Conservation (phyloP, 2,113 vertebrate genomes). For the Clarias macrocephalus region DNA sequence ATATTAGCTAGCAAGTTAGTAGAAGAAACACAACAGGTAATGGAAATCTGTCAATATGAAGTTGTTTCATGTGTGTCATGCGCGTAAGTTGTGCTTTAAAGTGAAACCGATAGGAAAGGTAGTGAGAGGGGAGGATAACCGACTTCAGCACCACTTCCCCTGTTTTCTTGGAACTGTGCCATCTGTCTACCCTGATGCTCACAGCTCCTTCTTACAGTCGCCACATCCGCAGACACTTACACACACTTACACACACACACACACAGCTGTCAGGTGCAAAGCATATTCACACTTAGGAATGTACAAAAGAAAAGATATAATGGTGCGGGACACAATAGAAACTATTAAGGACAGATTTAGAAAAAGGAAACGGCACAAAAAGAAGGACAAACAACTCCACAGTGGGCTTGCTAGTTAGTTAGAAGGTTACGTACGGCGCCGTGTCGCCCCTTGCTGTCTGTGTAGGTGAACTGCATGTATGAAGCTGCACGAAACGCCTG, state of each 20-base stretch:
- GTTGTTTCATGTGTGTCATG: not conserved
- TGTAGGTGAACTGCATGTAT: constrained; percentile 33
- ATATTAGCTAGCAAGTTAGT: not conserved
- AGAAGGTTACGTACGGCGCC: not conserved
- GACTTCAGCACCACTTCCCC: constrained; percentile 24
- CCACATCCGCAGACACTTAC: constrained; percentile 23
- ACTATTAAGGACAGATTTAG: not conserved
- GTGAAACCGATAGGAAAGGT: not conserved
- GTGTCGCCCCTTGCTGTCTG: constrained; percentile 66
- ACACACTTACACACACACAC: not conserved
- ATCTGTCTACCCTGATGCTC: constrained; percentile 1
- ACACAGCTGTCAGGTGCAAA: constrained; percentile 3
- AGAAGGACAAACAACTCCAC: not conserved
- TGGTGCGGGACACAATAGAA: not conserved
- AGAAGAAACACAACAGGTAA: too few species aligned
- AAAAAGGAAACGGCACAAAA: not conserved
- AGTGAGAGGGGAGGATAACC: not conserved
- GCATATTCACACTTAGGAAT: not conserved
- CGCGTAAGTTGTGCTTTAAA: not conserved
- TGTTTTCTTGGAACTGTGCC: constrained; percentile 32
- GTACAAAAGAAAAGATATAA: not conserved
- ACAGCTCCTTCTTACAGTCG: not conserved
- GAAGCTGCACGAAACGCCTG: not conserved
- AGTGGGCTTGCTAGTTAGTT: not conserved
- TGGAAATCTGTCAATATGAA: not conserved